phyloP scores from a whole-genome alignment of 1,140 invertebrate species.

The Listronotus oregonensis region DNA sequence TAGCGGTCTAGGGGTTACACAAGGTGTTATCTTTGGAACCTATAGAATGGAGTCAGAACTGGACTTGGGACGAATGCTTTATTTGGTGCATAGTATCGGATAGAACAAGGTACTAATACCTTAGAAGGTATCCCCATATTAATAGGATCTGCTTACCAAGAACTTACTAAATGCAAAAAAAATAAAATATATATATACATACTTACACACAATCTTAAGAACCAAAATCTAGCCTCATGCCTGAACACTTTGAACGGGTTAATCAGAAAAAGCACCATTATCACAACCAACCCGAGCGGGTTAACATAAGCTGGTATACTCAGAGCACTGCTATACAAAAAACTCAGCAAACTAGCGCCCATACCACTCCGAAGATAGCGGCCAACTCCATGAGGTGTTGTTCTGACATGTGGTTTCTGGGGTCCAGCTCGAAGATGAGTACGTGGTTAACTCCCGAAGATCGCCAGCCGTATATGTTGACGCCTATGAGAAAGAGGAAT shows the following conservation, averaged over 20 bases:
- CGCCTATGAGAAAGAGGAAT: conserved; percentile 83
- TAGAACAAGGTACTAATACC: too few relatives aligned
- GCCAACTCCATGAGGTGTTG: conserved; percentile 89
- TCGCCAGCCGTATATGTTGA: conserved; percentile 90
- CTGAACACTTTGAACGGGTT: conserved; percentile 82
- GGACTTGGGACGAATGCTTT: too few relatives aligned
- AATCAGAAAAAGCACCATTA: conserved; percentile 76
- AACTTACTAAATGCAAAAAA: too few relatives aligned
- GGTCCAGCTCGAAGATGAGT: conserved; percentile 91
- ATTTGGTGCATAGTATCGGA: too few relatives aligned
- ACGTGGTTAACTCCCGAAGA: conserved; percentile 92
- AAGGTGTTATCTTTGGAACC: too few relatives aligned
- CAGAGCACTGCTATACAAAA: conserved; percentile 73
- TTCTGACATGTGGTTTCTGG: conserved; percentile 83
- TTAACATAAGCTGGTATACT: conserved; percentile 78
- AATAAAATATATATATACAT: too few relatives aligned
- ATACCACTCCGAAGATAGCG: conserved; percentile 82
- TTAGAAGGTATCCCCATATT: too few relatives aligned
- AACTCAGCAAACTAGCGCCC: conserved; percentile 74
- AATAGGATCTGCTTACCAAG: too few relatives aligned
- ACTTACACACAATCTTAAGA: conserved; percentile 56
- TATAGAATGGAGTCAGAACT: too few relatives aligned
- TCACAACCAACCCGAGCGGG: conserved; percentile 72
- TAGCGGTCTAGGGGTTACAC: too few relatives aligned
- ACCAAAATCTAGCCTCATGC: conserved; percentile 76